Percentiles rank a stretch among this genome's conserved stretches.
phyloP scores from a whole-genome alignment of 2,888 invertebrate species.

The Macaria notata region DNA sequence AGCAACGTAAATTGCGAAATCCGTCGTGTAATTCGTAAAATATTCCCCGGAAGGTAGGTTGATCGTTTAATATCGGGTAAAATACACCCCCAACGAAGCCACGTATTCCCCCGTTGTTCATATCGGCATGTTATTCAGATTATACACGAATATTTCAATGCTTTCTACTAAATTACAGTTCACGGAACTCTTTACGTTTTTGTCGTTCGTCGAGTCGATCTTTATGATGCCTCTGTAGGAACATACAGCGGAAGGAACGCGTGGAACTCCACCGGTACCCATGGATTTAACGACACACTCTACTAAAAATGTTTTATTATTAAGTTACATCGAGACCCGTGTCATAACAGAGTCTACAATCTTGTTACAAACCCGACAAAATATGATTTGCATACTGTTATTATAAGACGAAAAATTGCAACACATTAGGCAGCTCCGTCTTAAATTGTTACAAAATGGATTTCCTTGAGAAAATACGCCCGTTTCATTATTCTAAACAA shows the following conservation, averaged over 20 bases:
- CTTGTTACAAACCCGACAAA: conserved; percentile 31
- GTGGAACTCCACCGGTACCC: conserved; percentile 8
- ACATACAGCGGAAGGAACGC: conserved; percentile 5
- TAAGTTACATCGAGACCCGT: conserved; percentile 25
- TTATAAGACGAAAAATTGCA: conserved; percentile 71
- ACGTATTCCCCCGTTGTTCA: conserved; percentile 79
- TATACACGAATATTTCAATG: conserved; percentile 83
- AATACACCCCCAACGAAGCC: conserved; percentile 72
- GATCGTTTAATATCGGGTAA: conserved; percentile 81
- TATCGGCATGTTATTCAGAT: conserved; percentile 82
- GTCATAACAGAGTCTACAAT: conserved; percentile 25
- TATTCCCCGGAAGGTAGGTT: conserved; percentile 70
- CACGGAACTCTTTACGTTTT: conserved; percentile 77
- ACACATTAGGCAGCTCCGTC: conserved; percentile 68
- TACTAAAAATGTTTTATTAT: conserved; percentile 17
- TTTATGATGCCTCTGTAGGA: conserved; percentile 19
- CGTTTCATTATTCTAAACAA: conserved; percentile 79
- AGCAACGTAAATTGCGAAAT: conserved; percentile 57
- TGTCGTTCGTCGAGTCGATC: conserved; percentile 56
- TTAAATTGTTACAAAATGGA: conserved; percentile 77
- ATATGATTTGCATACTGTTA: conserved; percentile 62
- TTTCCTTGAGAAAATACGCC: conserved; percentile 72
- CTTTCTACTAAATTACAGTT: conserved; percentile 81
- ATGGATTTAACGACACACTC: conserved; percentile 11
- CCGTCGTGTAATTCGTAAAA: conserved; percentile 71